Percentiles rank a stretch among this genome's conserved stretches.
These are phyloP conservation scores for Cyrtorhinus lividipennis DNA, from an alignment of 1,140 invertebrate genomes.

Conservation along the genomic window DNA sequence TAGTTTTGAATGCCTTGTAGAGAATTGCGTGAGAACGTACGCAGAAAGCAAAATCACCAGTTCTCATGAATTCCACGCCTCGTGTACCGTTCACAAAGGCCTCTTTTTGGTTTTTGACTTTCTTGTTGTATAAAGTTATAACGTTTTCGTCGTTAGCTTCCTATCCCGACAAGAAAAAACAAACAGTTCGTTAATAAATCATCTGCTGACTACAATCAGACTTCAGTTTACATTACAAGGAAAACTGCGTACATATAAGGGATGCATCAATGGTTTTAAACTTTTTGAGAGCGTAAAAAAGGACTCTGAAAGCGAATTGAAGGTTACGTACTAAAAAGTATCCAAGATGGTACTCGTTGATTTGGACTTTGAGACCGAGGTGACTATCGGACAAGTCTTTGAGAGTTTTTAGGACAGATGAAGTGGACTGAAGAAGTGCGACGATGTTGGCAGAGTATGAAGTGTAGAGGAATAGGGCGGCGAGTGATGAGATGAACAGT, in stretches of 20 bases:
- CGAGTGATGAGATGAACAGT: conserved; percentile 40
- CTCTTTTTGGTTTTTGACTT: conserved; percentile 39
- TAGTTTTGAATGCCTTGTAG: neutral
- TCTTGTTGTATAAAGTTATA: conserved; percentile 41
- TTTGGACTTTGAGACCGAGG: conserved; percentile 42
- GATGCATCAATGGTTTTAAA: neutral
- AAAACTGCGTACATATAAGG: too few relatives aligned
- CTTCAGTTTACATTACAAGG: neutral
- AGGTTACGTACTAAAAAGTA: neutral
- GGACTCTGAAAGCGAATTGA: neutral
- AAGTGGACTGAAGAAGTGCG: conserved; percentile 46
- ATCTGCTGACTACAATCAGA: neutral
- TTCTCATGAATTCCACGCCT: conserved; percentile 37
- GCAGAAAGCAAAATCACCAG: conserved; percentile 38
- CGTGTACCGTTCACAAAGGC: conserved; percentile 34
- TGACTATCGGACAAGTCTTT: conserved; percentile 43
- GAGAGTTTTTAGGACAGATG: conserved; percentile 43
- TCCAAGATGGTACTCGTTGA: conserved; percentile 38
- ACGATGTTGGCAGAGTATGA: conserved; percentile 61
- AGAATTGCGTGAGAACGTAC: conserved; percentile 21
- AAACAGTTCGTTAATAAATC: too few relatives aligned
- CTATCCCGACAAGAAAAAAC: conserved; percentile 33
- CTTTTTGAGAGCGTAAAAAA: neutral
- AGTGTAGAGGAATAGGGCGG: conserved; percentile 44
- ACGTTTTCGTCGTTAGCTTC: conserved; percentile 40